phyloP scores from a whole-genome alignment of 2,888 invertebrate species.

The Dynastes grantii region DNA sequence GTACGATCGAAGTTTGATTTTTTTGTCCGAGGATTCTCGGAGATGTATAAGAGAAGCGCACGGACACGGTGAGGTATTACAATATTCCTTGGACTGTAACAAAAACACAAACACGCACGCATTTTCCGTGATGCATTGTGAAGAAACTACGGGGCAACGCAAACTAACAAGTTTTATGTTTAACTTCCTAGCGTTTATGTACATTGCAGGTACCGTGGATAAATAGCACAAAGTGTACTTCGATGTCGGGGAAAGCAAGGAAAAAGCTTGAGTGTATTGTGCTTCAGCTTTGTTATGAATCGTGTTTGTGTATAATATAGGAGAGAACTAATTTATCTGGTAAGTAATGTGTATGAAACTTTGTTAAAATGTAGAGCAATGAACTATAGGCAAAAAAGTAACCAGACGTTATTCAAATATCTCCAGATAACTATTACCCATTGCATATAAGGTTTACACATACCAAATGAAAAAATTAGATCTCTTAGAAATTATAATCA shows the following conservation, averaged over 20 bases:
- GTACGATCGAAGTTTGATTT: too few species aligned
- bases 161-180: constrained; percentile 33
- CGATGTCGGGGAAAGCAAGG: neutral
- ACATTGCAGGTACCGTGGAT: neutral
- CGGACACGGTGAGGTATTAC: constrained; percentile 8
- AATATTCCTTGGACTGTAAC: constrained; percentile 25
- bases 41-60: constrained; percentile 10
- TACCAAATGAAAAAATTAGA: too few species aligned
- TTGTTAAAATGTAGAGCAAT: neutral
- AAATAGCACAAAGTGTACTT: constrained; percentile 19
- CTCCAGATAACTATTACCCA: too few species aligned
- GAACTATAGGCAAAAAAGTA: too few species aligned
- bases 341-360: neutral
- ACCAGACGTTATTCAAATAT: too few species aligned
- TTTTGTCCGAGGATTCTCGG: neutral
- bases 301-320: neutral
- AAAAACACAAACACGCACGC: constrained; percentile 23
- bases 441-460: too few species aligned
- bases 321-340: neutral
- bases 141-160: constrained; percentile 31
- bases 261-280: neutral
- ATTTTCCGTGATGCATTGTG: constrained; percentile 2
- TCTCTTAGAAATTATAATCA: too few species aligned
- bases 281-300: neutral
- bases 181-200: constrained; percentile 30